phyloP scores from a whole-genome alignment of 2,113 vertebrate genomes.

The Larimichthys crocea region DNA sequence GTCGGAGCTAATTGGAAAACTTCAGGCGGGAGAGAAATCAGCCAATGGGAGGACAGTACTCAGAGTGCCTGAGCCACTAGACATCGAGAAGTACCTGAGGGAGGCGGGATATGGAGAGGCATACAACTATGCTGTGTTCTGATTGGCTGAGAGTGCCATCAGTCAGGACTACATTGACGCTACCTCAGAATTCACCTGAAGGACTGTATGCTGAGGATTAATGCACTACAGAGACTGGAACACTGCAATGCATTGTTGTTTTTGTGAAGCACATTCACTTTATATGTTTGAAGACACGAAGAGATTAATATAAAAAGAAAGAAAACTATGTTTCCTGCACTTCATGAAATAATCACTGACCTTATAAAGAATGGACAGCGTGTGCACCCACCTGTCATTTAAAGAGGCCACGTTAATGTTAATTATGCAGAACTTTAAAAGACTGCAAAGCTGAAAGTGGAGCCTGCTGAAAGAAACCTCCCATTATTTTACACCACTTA shows the following conservation, averaged over 20 bases:
- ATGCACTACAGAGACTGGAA: too few relatives aligned
- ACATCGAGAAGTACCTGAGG: slow-evolving; percentile 76
- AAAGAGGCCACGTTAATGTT: too few relatives aligned
- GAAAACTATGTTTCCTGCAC: neutral
- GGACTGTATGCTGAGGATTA: neutral
- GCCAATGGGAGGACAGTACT: slow-evolving; percentile 85
- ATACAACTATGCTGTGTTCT: slow-evolving; percentile 72
- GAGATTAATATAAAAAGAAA: neutral
- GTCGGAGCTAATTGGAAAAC: slow-evolving; percentile 72
- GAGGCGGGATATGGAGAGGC: slow-evolving; percentile 80
- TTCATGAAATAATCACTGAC: neutral
- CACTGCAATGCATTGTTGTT: neutral
- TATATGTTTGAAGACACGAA: neutral
- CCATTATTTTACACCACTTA: neutral
- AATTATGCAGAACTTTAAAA: too few relatives aligned
- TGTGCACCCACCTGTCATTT: too few relatives aligned
- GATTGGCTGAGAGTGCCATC: slow-evolving; percentile 38
- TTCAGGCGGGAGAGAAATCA: slow-evolving; percentile 77
- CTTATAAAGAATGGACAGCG: too few relatives aligned
- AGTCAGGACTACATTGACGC: neutral
- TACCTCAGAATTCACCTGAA: too few relatives aligned
- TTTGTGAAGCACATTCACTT: neutral
- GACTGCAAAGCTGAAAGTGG: too few relatives aligned
- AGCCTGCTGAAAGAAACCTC: too few relatives aligned
- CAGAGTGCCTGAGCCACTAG: slow-evolving; percentile 81